Evolutionary conservation across 2,113 vertebrate genomes (phyloP).

Genomic region (Hyperopisus bebe): DNA sequence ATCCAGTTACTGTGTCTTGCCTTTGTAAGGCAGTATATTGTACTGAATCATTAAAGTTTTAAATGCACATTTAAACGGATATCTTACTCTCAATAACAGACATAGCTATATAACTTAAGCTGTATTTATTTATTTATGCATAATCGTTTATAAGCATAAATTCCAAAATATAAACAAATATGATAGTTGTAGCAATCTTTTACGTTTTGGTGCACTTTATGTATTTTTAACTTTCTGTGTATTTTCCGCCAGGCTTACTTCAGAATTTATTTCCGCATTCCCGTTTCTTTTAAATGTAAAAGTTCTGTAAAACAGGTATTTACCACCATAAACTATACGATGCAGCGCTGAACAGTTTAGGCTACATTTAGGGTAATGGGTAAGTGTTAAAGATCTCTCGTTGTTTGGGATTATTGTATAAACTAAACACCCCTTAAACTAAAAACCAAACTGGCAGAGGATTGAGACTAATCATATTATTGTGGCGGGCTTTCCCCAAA

Average conservation of each 20-base stretch:
- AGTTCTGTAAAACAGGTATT: background rate
- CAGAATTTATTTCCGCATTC: background rate
- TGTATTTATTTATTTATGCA: background rate
- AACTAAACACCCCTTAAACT: background rate
- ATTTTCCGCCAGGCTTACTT: background rate
- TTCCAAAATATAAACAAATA: background rate
- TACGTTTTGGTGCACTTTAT: background rate
- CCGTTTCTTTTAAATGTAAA: background rate
- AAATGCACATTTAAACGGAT: background rate
- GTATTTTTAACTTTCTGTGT: background rate
- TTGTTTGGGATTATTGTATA: background rate
- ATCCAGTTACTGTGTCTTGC: background rate
- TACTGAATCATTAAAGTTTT: background rate
- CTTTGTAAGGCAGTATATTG: background rate
- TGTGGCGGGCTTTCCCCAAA: background rate
- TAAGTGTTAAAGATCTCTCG: background rate
- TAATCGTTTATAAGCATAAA: background rate
- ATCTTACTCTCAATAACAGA: background rate
- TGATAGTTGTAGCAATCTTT: background rate
- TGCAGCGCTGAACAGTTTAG: background rate
- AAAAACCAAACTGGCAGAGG: background rate
- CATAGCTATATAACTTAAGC: background rate
- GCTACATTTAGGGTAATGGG: background rate
- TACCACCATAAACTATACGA: background rate
- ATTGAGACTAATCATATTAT: background rate